Evolutionary conservation across 2,888 invertebrate genomes (phyloP), one percentile per base, ranked within the genome.

Genomic region (Ectemnius continuus): DNA sequence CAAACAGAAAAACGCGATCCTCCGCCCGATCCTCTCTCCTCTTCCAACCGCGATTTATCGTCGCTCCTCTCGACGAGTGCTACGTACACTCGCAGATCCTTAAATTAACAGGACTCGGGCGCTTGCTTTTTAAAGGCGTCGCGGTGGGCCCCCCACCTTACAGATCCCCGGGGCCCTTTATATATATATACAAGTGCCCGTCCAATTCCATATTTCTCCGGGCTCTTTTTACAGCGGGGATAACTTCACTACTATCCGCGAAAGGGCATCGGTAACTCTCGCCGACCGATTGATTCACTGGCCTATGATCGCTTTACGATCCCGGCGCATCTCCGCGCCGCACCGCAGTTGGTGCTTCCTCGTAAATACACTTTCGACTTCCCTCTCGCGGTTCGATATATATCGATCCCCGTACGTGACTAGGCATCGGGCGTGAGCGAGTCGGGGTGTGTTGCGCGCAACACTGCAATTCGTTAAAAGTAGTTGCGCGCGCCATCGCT

Each of bases 381-480:
- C 52, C 0, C 36, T 36, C 36, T 0, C 23, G n/a, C n/a, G n/a
- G n/a, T 23, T 23, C 2, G 23, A 23, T 3, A 23, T 23, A 23
- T 23, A 23, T 23, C 23, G 23, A 23, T 23, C 1, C 23, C 3
- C 6, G 16, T 52, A 52, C 14, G 16, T 16, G 52, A 14, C 52
- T 16, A 52, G 52, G 52, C 16, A 48, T 36, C 28, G 28, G 48
- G 16, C 2, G 48, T 48, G n/a, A 48, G 8, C 45, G 60, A 67
- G 57, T 65, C 68, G 61, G 70, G 72, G 73, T 64, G n/a, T n/a
- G n/a, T 71, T 71, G 71, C 52, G 73, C 28, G 66, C 62, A 36
- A 67, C 62, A 36, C 18, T 56, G 73, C 66, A 61, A 76, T 78
- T 73, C 78, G 70, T 79, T 79, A 72, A 64, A 56, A 61, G 59